Percentiles rank a stretch among this genome's conserved stretches.
Evolutionary conservation across 2,888 invertebrate genomes (phyloP).

Genomic region (Thyatira batis): DNA sequence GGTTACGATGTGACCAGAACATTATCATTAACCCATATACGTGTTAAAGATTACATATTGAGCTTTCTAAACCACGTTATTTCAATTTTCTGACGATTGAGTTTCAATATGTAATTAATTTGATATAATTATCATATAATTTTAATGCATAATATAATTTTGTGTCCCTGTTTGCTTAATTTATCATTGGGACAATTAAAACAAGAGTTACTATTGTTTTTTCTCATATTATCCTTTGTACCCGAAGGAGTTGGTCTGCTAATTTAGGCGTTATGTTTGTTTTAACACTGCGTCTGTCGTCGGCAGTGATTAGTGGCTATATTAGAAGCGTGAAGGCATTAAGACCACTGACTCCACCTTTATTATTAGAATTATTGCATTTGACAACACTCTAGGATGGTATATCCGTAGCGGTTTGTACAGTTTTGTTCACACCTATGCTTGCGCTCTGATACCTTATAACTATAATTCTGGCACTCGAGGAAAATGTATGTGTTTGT

Average conservation of each 20-base stretch:
- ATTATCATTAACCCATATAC: background rate
- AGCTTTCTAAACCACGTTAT: background rate
- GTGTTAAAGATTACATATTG: background rate
- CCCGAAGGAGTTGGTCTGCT: background rate
- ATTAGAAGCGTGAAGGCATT: background rate
- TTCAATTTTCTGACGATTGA: background rate
- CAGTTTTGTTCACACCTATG: background rate
- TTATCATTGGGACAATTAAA: no score
- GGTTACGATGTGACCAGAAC: background rate
- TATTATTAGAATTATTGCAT: background rate
- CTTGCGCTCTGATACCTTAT: background rate
- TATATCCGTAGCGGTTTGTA: background rate
- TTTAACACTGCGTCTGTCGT: constrained; percentile 1
- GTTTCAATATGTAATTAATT: no score
- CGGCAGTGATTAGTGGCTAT: background rate
- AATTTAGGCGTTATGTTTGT: background rate
- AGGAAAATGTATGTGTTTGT: no score
- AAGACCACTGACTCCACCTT: background rate
- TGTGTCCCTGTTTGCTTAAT: no score
- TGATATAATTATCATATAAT: no score
- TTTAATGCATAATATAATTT: no score
- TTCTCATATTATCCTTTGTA: background rate
- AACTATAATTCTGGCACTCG: background rate
- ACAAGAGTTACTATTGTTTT: no score
- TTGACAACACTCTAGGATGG: background rate